Evolutionary conservation across 2,797 vertebrate genomes (phyloP), one percentile per base, ranked within the genome.

Genomic region (Philypnodon macrostomus): DNA sequence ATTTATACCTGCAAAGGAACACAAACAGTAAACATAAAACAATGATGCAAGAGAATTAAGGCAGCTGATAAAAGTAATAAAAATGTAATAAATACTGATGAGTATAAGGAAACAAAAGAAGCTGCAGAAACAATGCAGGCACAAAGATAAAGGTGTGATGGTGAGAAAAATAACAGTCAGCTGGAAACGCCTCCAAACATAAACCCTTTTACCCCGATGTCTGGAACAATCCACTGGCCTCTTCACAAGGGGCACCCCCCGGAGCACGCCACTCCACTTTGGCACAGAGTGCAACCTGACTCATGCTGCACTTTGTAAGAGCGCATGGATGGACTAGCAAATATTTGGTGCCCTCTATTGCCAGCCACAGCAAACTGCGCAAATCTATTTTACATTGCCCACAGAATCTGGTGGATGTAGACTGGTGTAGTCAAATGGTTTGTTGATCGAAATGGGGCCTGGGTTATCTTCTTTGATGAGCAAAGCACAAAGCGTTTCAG

Each of bases 131-230:
- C 47, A 81, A 60, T 55, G 49, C 37, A 80, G 77, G 83, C 77
- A 77, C 75, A 57, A 58, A 77, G 68, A 83, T 67, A 76, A 78
- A 81, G 46, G 75, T 69, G 75, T 49, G 67, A 83, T 55, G 53
- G 47, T 37, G 55, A 69, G 14, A 73, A 53, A 57, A 69, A 37
- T 23, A 42, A 27, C 30, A 53, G 79, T 84, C 76, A 83, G 81
- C 84, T 47, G 45, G 52, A 84, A 79, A 12, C 5, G 50, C 71
- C 38, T 80, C 67, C 57, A 66, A 70, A 79, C 75, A 70, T 47
- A 59, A 66, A 47, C 49, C 44, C 60, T 49, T 53, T 36, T 18
- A 45, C 53, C 60, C 34, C 27, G 34, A 58, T 53, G 59, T 81
- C 80, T 55, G 42, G 84, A 86, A 84, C 69, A 75, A 74, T 85